Evolutionary conservation across 1,140 invertebrate species (phyloP).

Genomic region (Parapsyche elsis): DNA sequence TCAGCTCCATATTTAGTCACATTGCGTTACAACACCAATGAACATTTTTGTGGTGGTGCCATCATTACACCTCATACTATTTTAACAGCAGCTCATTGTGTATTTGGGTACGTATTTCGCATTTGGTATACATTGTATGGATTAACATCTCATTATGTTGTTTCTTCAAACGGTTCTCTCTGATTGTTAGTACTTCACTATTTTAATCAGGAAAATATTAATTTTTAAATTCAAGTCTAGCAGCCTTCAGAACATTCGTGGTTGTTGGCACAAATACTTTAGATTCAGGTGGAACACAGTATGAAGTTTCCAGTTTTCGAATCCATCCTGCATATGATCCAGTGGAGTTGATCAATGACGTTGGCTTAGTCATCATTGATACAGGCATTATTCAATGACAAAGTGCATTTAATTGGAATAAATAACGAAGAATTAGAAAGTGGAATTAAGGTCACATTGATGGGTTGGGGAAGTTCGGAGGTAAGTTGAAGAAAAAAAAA

Average conservation of each 20-base stretch:
- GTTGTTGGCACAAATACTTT: constrained; percentile 68
- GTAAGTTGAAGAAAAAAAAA: constrained; percentile 35
- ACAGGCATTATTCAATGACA: constrained; percentile 62
- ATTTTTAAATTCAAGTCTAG: constrained; percentile 52
- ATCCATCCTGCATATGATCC: constrained; percentile 67
- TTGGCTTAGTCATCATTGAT: constrained; percentile 66
- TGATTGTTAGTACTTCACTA: constrained; percentile 61
- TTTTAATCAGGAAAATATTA: background rate
- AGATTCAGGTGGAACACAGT: constrained; percentile 63
- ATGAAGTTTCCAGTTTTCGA: constrained; percentile 62
- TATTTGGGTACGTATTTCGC: constrained; percentile 65
- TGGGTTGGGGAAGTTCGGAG: constrained; percentile 38
- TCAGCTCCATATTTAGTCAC: constrained; percentile 65
- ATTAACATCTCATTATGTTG: constrained; percentile 61
- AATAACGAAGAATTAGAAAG: constrained; percentile 48
- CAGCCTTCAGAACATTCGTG: constrained; percentile 59
- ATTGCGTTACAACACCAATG: constrained; percentile 59
- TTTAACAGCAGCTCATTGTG: constrained; percentile 68
- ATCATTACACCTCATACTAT: constrained; percentile 65
- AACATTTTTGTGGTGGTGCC: constrained; percentile 68
- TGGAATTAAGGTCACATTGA: constrained; percentile 13
- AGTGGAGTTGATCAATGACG: constrained; percentile 65
- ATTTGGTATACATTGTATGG: constrained; percentile 63
- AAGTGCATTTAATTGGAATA: constrained; percentile 62
- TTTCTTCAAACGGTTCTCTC: constrained; percentile 68